Conservation (phyloP, 2,113 vertebrate genomes). For the Nycticebus coucang region DNA sequence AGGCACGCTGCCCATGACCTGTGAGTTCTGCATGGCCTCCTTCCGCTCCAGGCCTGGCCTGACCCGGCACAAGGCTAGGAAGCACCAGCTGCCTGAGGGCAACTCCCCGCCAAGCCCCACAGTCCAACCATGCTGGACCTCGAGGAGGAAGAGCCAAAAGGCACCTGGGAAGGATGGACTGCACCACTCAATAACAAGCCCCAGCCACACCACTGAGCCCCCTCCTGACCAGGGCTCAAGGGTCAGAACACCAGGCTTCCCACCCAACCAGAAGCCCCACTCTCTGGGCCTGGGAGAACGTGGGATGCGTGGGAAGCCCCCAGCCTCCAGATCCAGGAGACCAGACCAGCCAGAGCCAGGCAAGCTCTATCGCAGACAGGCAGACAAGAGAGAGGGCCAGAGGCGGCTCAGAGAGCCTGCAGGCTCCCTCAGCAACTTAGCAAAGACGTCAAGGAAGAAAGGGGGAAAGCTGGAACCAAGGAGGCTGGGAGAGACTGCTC, state of each 20-base stretch:
- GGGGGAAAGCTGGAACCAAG: slow-evolving; percentile 70
- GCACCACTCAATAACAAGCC: accelerated
- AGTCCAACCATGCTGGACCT: not conserved
- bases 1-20: slow-evolving; percentile 72
- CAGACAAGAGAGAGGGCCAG: slow-evolving; percentile 51
- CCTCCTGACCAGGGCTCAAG: not conserved
- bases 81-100: slow-evolving; percentile 87
- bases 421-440: not conserved
- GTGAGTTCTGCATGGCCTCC: slow-evolving; percentile 92
- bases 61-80: slow-evolving; percentile 95
- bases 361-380: not conserved
- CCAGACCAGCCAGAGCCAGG: not conserved
- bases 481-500: slow-evolving; percentile 26
- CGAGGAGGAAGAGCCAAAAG: slow-evolving; percentile 61
- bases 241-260: slow-evolving; percentile 14
- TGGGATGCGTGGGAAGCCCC: not conserved
- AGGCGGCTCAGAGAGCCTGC: not conserved
- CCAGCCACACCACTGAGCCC: accelerated
- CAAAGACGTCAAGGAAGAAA: slow-evolving; percentile 71
- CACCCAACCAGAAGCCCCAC: slow-evolving; percentile 53
- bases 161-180: not conserved
- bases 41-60: slow-evolving; percentile 94
- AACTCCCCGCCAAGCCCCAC: slow-evolving; percentile 44
- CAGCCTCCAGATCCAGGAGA: accelerated
- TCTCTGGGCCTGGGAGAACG: not conserved